Conservation (phyloP, 2,113 vertebrate genomes). For the Donacobius atricapilla region DNA sequence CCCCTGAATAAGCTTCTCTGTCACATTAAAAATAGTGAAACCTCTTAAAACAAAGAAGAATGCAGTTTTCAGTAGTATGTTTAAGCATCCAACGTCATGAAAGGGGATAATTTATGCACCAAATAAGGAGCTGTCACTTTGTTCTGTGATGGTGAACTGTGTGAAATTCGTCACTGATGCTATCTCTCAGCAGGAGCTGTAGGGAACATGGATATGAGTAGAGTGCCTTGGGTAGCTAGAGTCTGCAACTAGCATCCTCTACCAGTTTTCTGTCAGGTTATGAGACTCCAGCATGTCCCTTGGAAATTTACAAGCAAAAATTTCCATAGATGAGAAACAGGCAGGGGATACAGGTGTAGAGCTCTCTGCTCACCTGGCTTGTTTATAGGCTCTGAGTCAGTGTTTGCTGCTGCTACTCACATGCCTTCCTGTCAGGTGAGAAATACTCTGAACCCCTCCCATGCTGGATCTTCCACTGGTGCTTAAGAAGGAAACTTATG, state of each 20-base stretch:
- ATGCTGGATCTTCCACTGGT: neutral
- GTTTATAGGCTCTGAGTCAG: neutral
- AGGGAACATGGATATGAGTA: neutral
- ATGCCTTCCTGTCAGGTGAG: neutral
- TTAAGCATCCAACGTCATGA: neutral
- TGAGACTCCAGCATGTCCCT: neutral
- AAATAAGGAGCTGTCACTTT: neutral
- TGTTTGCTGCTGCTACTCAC: neutral
- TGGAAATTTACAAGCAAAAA: neutral
- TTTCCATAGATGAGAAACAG: neutral
- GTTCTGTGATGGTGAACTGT: neutral
- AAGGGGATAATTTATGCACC: conserved; percentile 14
- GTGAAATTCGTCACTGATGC: neutral
- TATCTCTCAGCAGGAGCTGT: neutral
- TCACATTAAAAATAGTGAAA: neutral
- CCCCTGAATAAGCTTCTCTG: neutral
- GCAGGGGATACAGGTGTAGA: neutral
- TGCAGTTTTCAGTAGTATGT: neutral
- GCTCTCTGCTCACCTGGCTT: neutral
- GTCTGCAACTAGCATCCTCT: neutral
- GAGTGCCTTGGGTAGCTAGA: neutral
- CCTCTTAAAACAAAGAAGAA: neutral
- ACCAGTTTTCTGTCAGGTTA: neutral
- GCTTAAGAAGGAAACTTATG: neutral
- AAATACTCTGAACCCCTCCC: neutral